A percentile compares a stretch with the other conserved stretches of the same genome.
These are phyloP conservation scores for Nemopilema nomurai DNA, from an alignment of 30 jellyfish, hydroid and myxozoan genomes.

Conservation along the genomic window DNA sequence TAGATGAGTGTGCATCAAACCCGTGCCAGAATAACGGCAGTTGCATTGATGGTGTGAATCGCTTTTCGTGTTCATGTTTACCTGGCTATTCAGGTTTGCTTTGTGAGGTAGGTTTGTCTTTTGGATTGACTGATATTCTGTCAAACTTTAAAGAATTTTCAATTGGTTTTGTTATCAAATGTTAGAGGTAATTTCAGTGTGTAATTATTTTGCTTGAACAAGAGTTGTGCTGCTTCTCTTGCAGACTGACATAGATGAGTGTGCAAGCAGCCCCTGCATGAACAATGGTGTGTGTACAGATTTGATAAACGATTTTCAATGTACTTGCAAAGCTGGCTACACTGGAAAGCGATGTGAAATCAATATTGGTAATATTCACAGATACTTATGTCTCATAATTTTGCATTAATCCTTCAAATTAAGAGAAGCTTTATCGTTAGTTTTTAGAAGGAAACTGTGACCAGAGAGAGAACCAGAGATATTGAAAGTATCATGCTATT, in stretches of 20 bases:
- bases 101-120: neutral
- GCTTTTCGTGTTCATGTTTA: conserved; percentile 35
- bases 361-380: neutral
- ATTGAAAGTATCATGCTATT: no score
- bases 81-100: conserved; percentile 43
- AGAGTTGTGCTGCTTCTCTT: conserved; percentile 34
- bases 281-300: conserved; percentile 53
- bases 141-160: no score
- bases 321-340: conserved; percentile 44
- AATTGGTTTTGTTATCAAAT: no score
- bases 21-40: conserved; percentile 58
- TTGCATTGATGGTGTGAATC: conserved; percentile 57
- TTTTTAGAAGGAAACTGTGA: no score
- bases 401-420: no score
- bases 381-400: neutral
- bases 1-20: conserved; percentile 42
- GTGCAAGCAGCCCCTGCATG: conserved; percentile 67
- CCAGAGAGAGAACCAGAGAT: no score
- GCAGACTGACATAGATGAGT: conserved; percentile 46
- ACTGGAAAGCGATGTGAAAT: conserved; percentile 38
- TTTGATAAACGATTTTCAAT: conserved; percentile 17
- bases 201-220: conserved; percentile 2
- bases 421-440: no score
- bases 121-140: neutral
- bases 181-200: no score